Evolutionary conservation across 2,797 vertebrate species (phyloP).

Genomic region (Clamator glandarius): DNA sequence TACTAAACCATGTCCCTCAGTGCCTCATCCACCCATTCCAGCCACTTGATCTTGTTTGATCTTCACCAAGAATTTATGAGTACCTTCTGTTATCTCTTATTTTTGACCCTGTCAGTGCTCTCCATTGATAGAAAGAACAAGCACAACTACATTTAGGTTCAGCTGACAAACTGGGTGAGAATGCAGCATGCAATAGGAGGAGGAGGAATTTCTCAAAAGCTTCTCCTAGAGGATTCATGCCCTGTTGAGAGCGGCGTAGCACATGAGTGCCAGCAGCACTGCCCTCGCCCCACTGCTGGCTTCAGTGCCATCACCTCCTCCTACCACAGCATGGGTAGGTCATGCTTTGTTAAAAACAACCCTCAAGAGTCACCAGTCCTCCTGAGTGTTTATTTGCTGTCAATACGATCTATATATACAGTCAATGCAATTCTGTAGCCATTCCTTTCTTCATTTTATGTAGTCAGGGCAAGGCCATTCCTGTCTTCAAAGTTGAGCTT

Average conservation of each 20-base stretch:
- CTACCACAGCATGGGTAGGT: neutral
- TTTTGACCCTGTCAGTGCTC: neutral
- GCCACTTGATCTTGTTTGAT: neutral
- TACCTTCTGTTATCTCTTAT: fast-evolving
- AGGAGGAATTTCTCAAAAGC: neutral
- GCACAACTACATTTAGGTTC: fast-evolving
- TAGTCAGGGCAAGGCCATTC: no score
- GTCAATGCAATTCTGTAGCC: neutral
- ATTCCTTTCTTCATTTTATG: neutral
- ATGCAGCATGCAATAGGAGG: fast-evolving
- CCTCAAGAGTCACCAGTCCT: neutral
- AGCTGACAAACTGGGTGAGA: neutral
- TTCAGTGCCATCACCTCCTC: neutral
- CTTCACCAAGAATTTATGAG: neutral
- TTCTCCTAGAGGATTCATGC: neutral
- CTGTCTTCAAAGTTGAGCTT: neutral
- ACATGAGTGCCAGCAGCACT: neutral
- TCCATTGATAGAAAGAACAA: neutral
- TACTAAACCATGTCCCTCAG: no score
- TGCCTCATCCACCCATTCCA: no score
- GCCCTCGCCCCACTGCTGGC: neutral
- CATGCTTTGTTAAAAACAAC: no score
- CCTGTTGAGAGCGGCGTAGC: neutral
- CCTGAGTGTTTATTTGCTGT: neutral
- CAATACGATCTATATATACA: no score